A percentile compares a stretch with the other conserved stretches of the same genome.
These are phyloP conservation scores for Micromys minutus DNA, from an alignment of 2,113 vertebrate genomes.

Conservation along the genomic window DNA sequence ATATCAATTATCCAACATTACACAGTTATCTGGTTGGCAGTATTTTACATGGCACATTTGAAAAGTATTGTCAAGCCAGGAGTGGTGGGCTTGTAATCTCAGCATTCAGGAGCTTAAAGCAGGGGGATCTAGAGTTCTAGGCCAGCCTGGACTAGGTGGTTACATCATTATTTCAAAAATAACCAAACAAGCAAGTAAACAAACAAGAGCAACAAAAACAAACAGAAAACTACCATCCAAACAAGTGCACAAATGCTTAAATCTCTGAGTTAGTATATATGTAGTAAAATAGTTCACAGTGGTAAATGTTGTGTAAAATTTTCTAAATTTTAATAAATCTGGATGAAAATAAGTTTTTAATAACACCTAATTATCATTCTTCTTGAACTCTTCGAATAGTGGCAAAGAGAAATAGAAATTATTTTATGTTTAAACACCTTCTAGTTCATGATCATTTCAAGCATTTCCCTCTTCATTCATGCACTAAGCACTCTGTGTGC, in stretches of 20 bases:
- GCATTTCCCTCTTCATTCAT: background rate
- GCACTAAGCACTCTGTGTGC: background rate
- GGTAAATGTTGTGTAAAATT: background rate
- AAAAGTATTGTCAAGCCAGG: background rate
- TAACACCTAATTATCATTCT: background rate
- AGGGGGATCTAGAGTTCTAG: background rate
- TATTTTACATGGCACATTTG: constrained; percentile 1
- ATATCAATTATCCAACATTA: background rate
- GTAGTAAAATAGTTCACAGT: constrained; percentile 7
- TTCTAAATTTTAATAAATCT: constrained; percentile 19
- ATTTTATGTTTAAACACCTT: background rate
- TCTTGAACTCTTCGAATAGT: background rate
- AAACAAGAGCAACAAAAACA: background rate
- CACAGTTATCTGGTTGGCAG: background rate
- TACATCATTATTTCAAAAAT: background rate
- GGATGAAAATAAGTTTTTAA: constrained; percentile 31
- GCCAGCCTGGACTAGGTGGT: background rate
- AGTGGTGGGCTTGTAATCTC: background rate
- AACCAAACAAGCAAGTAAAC: background rate
- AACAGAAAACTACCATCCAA: too few relatives aligned
- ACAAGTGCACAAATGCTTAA: background rate
- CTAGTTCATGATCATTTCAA: background rate
- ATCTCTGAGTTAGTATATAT: background rate
- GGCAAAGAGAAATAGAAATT: constrained; percentile 35
- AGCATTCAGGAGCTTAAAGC: background rate